Evolutionary conservation across 2,888 invertebrate species (phyloP), one percentile per base, ranked within the genome.

Genomic region (Limnephilus auricula): DNA sequence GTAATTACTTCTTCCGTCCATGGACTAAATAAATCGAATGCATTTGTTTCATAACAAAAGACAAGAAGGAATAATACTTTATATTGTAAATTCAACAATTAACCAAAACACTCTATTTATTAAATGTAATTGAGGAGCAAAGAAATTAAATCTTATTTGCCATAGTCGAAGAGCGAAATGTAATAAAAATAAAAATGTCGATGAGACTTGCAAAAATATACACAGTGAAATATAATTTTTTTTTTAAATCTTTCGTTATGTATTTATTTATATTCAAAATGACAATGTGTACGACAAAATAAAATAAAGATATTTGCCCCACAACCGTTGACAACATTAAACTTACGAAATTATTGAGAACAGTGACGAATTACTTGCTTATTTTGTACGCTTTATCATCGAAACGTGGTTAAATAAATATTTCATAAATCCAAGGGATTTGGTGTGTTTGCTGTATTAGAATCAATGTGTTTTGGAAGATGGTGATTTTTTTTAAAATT

Each of bases 281-380:
- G n/a, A 65, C 25, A 25, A 65, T 65, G 65, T 9, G 65, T n/a
- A 65, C n/a, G 65, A 18, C 32, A 82, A 82, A 34, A 82, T 82
- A 34, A 45, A 65, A 86, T 86, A 30, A 30, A 37, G 13, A 40
- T 88, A 88, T 88, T 88, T 88, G 87, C 87, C n/a, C 78, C 87
- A 30, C 78, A 88, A 88, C 40, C 15, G 34, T n/a, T 65, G 87
- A 88, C 87, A 88, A 88, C 87, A 88, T 88, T 78, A 34, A 88
- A 78, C 18, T 87, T 65, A 87, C 34, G 87, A 88, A 79, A 65
- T 78, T 88, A 88, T 88, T 78, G 87, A 88, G 79, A 88, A 88
- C 32, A 88, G 87, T 79, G 87, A 88, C 65, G 79, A 78, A 88
- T 79, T 88, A 78, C 87, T 88, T 78, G 87, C 79, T 88, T 32